phyloP scores from a whole-genome alignment of 2,113 vertebrate genomes.

The Rhinichthys klamathensis region DNA sequence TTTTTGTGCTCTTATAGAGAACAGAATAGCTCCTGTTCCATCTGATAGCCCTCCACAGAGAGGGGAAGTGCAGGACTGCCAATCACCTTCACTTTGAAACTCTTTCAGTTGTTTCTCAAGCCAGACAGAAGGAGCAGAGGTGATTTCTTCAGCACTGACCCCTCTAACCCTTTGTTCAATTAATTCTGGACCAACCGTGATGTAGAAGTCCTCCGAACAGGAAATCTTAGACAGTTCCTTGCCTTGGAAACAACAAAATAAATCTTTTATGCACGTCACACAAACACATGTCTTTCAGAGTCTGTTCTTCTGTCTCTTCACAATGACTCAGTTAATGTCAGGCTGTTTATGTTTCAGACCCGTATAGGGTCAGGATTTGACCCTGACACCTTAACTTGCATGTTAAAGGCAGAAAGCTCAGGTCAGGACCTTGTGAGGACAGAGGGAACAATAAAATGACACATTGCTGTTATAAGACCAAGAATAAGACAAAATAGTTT shows the following conservation, averaged over 20 bases:
- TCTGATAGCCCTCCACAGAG: constrained; percentile 14
- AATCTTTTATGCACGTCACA: background rate
- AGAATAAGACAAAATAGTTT: background rate
- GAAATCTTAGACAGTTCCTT: background rate
- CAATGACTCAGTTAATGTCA: background rate
- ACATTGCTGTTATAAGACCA: background rate
- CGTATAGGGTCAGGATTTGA: no score
- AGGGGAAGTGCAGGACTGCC: background rate
- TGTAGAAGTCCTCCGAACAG: background rate
- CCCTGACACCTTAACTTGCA: background rate
- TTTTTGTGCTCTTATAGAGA: constrained; percentile 24
- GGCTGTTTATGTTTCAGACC: background rate
- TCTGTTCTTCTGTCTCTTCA: background rate
- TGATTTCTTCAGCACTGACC: constrained; percentile 1
- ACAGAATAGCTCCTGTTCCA: constrained; percentile 20
- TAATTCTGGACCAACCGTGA: background rate
- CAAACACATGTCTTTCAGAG: background rate
- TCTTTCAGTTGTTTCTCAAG: background rate
- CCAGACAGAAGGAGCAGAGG: background rate
- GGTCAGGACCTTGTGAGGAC: background rate
- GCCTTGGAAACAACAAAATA: background rate
- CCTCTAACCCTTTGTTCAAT: background rate
- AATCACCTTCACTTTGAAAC: background rate
- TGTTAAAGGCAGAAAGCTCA: background rate
- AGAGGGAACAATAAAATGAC: background rate